Base-by-base conservation (phyloP, 2,797 vertebrate species). In the Danio tinwini region DNA sequence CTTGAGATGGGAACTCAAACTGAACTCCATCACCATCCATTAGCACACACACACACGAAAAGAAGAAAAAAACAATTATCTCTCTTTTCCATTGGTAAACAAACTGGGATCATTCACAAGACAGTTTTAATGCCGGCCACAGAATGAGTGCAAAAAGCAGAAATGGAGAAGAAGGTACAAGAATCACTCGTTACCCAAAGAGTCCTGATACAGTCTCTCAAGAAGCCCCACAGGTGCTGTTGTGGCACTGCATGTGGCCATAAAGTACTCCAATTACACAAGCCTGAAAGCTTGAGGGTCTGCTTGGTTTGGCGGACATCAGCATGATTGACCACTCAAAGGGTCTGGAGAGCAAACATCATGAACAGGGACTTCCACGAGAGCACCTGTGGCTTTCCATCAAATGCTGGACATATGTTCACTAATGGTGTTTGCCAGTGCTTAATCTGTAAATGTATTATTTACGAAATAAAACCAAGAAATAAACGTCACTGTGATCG, bases 231-330 rank as follows among this genome's bases (percentile, higher is more conserved):
- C 16, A 61, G 42, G 80, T 58, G 72, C 52, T 17, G 44, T 65
- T 59, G 52, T 14, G 62, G 40, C 52, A 53, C 67, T 77, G 21
- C 9, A 37, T 64, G 37, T 17, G 37, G 17, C 17, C 17, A 7
- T 72, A 50, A 71, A 69, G 37, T 37, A 63, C 49, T 17, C 44
- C 74, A 63, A 63, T 69, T 78, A 78, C 76, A 69, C 42, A 49
- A 61, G 37, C 55, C 45, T 59, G 52, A 69, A 17, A 45, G 55
- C 55, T 55, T 42, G 56, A 21, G 49, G 37, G 16, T 50, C n/a
- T 0, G 14, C 13, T 42, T 42, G 29, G 53, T 59, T 69, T 29
- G 52, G 40, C 3, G 10, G 39, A 76, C 40, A 76, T 45, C 74
- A 56, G 50, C 16, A n/a, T 78, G 76, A 78, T 78, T 58, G 65